A percentile compares a stretch with the other conserved stretches of the same genome.
Evolutionary conservation across 2,113 vertebrate species (phyloP).

Genomic region (Myxocyprinus asiaticus): DNA sequence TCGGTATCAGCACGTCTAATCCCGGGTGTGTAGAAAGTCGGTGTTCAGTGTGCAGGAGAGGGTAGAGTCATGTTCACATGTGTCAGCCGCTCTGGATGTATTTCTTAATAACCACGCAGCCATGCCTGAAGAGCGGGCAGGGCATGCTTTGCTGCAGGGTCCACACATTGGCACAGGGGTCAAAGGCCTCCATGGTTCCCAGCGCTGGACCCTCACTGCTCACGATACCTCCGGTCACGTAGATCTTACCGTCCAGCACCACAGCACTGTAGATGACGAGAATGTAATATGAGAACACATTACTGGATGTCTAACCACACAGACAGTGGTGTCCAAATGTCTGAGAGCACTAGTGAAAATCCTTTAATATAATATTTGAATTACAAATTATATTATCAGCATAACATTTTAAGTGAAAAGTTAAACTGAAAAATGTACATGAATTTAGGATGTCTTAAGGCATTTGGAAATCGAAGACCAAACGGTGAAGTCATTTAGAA

Average conservation of each 20-base stretch:
- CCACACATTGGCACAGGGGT: constrained; percentile 88
- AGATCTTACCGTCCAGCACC: constrained; percentile 95
- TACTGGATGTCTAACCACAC: background rate
- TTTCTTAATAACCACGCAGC: constrained; percentile 98
- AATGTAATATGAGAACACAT: background rate
- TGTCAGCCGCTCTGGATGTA: constrained; percentile 96
- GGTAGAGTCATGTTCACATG: background rate
- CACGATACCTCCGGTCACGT: constrained; percentile 90
- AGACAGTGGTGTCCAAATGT: background rate
- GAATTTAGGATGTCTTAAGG: too few relatives aligned
- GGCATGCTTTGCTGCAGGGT: constrained; percentile 94
- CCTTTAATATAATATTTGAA: too few relatives aligned
- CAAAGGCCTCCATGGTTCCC: constrained; percentile 96
- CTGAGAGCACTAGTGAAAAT: too few relatives aligned
- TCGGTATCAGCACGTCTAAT: constrained; percentile 39
- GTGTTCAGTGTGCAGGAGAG: background rate
- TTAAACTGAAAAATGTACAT: too few relatives aligned
- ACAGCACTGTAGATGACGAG: constrained; percentile 77
- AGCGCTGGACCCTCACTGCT: constrained; percentile 96
- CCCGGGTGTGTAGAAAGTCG: background rate
- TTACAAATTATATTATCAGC: too few relatives aligned
- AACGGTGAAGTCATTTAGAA: too few relatives aligned
- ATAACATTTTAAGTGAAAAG: too few relatives aligned
- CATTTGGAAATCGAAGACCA: too few relatives aligned
- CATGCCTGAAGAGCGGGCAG: constrained; percentile 96